Evolutionary conservation across 2,888 invertebrate genomes (phyloP).

Genomic region (Scaptomyza polygonia): DNA sequence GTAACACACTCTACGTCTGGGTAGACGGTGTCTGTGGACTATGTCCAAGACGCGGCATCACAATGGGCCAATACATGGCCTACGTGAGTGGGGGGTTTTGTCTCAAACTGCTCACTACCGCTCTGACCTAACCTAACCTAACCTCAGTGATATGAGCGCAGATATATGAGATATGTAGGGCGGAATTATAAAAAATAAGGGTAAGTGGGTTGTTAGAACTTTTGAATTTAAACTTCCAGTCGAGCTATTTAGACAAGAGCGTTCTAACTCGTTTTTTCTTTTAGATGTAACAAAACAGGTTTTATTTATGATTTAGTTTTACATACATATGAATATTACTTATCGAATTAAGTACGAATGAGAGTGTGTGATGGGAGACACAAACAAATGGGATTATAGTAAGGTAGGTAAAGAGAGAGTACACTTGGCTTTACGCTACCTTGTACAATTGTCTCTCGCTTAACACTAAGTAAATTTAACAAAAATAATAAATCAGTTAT

Average conservation of each 20-base stretch:
- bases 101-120: too few species aligned
- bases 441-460: slow-evolving; percentile 36
- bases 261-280: background rate
- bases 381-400: slow-evolving; percentile 5
- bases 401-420: slow-evolving; percentile 26
- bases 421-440: slow-evolving; percentile 29
- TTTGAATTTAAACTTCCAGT: too few species aligned
- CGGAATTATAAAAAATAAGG: too few species aligned
- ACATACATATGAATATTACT: slow-evolving; percentile 35
- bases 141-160: too few species aligned
- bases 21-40: too few species aligned
- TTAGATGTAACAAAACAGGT: slow-evolving; percentile 64
- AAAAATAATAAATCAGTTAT: slow-evolving; percentile 44
- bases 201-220: background rate
- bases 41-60: too few species aligned
- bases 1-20: too few species aligned
- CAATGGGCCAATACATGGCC: too few species aligned
- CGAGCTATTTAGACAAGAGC: background rate
- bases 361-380: slow-evolving; percentile 11
- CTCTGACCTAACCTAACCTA: too few species aligned
- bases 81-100: too few species aligned
- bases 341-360: slow-evolving; percentile 53
- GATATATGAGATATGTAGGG: too few species aligned
- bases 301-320: slow-evolving; percentile 49
- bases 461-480: slow-evolving; percentile 44